Base-by-base conservation (phyloP, 2,888 invertebrate species). In the Pachymerium ferrugineum region DNA sequence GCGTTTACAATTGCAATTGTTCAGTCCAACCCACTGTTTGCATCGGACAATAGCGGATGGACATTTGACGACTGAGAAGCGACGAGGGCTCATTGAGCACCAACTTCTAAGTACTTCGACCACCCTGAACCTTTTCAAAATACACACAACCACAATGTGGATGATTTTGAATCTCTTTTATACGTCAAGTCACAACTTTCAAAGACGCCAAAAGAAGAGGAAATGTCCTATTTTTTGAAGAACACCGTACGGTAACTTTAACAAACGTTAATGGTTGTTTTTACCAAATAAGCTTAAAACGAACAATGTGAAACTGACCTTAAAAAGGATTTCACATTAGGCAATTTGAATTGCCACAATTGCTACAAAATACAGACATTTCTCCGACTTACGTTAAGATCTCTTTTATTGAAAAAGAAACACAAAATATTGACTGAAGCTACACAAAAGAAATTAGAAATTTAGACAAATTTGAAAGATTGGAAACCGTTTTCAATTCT, bases 81-180 rank as follows among this genome's bases (percentile, higher is more conserved):
- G 22, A 47, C 47, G n/a, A 2, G 47, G 47, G 47, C 47, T 47
- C 47, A 47, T 47, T 47, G 47, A 22, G 2, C 47, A n/a, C 19
- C 47, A 47, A 47, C 22, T 47, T 47, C 47, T 47, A 47, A 47
- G 47, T 47, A 22, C 47, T 47, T 47, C 47, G 47, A 47, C 47
- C 47, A 47, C 47, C 47, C 47, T 19, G 47, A 47, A 16, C 47
- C 47, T 47, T 47, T 47, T 38, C 3, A 38, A 3, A 38, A 4
- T 3, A 14, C 14, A 6, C 1, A 47, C 47, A 47, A 16, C 16
- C 47, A 47, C 47, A 22, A 19, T 47, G 19, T 3, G 19, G 19
- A n/a, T n/a, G n/a, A n/a, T n/a, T n/a, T n/a, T n/a, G 4, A 19
- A 16, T 47, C 10, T 19, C 16, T n/a, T n/a, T n/a, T 47, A 16